Base-by-base conservation (phyloP, 2,888 invertebrate species). In the Pandemis cinnamomeana region DNA sequence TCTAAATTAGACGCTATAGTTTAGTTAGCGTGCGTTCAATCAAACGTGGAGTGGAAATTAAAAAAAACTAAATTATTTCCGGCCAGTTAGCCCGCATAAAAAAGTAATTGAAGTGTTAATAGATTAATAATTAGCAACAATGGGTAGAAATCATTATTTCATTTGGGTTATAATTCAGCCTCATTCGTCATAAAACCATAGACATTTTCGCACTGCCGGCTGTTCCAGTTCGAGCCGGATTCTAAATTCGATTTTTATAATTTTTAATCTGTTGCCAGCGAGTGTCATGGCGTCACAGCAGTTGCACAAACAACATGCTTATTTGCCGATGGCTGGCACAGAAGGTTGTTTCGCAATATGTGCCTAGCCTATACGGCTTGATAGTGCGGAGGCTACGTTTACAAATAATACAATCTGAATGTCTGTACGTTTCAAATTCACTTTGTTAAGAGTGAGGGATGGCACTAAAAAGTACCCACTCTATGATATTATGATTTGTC, bases 281-380 rank as follows among this genome's bases (percentile, higher is more conserved):
- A 51, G 63, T 69, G 72, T 69, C 46, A 60, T 69, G 73, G 64
- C 64, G 73, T 64, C 73, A 53, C 13, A 73, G 44, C 73, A 73
- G 73, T 73, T 73, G 73, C 73, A 73, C 73, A 73, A 73, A 73
- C 60, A 72, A 53, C 61, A 64, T 27, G 64, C 51, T 64, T 73
- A 69, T 69, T 69, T 73, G 70, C 73, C 67, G 15, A 67, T 67
- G 69, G 72, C 72, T 72, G 69, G 60, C 64, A 53, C 69, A 73
- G 64, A 73, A 73, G 73, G 73, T 73, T 73, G 73, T 73, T 73
- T 73, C 69, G 64, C 73, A 73, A 73, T 72, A 46, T 73, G 63
- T 73, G 51, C 51, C 69, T 70, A 73, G 69, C 73, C 73, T 73
- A 64, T 73, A 61, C 73, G 71, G 71, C 71, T 20, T 55, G 75